Base-by-base conservation (phyloP, 2,888 invertebrate genomes). In the Tricholauxania praeusta region DNA sequence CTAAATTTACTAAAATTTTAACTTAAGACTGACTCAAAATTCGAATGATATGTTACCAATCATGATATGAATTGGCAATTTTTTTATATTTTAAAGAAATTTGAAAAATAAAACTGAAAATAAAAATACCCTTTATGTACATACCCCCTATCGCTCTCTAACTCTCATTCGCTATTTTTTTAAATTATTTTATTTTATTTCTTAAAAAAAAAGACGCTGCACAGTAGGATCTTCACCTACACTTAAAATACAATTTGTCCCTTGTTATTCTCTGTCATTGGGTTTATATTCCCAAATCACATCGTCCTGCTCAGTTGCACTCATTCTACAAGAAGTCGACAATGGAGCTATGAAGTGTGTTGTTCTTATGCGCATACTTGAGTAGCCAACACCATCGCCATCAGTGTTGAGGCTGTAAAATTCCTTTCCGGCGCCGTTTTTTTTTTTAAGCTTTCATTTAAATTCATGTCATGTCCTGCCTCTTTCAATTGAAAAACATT, bases 401-500 rank as follows among this genome's bases (percentile, higher is more conserved):
- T 28, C 48, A 19, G 10, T 0, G 62, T 17, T 10, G 48, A 63
- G 17, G 19, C 15, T 32, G 39, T 62, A 10, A 39, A 17, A 28
- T 19, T 48, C 17, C 48, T 47, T 63, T 39, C 22, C 39, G 47
- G 39, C 19, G 22, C 22, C 57, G 19, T 47, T 70, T 32, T 28
- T 28, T 28, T 52, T 28, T 10, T 39, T 63, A 63, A 70, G 63
- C 69, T 70, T 52, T 62, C 17, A 70, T 70, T 63, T 70, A 63
- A 52, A 70, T 70, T 62, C 70, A 63, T 63, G 62, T 70, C 70
- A 62, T 62, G 70, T 70, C 62, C 52, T 63, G 70, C 62, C 47
- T 62, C 52, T 32, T 70, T 63, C 63, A 70, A 70, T 70, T 62
- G 70, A 63, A 63, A n/a, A 60, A 17, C 32, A 53, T 22, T 68